Percentiles rank a stretch among this genome's conserved stretches.
These are phyloP conservation scores for Apamea anceps DNA, from an alignment of 2,888 invertebrate genomes.

Conservation along the genomic window DNA sequence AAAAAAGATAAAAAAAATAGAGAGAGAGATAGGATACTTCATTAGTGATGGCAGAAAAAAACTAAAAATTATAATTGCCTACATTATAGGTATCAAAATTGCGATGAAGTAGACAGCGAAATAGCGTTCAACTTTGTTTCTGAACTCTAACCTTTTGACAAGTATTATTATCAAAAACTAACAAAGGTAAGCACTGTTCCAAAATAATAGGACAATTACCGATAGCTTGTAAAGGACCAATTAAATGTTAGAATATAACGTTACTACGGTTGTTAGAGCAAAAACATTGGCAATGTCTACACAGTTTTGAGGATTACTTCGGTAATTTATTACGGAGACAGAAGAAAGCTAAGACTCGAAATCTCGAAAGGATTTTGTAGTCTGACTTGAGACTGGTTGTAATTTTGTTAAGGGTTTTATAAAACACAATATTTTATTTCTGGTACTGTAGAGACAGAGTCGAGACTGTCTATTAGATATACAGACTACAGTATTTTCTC, in stretches of 20 bases:
- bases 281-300: constrained; percentile 47
- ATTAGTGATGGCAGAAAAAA: background rate
- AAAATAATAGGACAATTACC: constrained; percentile 38
- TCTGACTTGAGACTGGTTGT: constrained; percentile 14
- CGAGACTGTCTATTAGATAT: background rate
- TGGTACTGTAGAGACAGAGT: background rate
- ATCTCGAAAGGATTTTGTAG: constrained; percentile 49
- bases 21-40: too few relatives aligned
- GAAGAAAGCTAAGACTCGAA: constrained; percentile 40
- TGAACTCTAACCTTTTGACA: background rate
- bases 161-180: constrained; percentile 16
- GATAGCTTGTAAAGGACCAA: constrained; percentile 24
- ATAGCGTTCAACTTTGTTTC: background rate
- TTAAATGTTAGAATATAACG: constrained; percentile 40
- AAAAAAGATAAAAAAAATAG: background rate
- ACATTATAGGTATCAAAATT: background rate
- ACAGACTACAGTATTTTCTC: background rate
- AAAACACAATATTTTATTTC: background rate
- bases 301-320: constrained; percentile 53
- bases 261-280: constrained; percentile 30
- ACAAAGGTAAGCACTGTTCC: constrained; percentile 8
- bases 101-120: background rate
- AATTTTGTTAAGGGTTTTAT: constrained; percentile 2
- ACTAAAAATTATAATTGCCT: background rate
- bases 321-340: constrained; percentile 55